Evolutionary conservation across 2,888 invertebrate species (phyloP).

Genomic region (Tenthredo livida): DNA sequence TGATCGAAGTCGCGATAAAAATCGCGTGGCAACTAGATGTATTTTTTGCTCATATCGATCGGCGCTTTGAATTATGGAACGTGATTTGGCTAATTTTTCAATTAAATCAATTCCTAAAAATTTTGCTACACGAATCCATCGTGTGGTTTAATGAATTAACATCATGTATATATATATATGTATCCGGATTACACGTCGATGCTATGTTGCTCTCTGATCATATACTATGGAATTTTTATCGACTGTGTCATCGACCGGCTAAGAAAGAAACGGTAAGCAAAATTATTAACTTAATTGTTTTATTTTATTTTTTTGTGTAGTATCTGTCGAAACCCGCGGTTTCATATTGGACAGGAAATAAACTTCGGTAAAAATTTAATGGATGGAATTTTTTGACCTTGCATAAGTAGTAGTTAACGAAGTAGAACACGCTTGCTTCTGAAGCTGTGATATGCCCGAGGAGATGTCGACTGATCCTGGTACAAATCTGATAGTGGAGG

Average conservation of each 20-base stretch:
- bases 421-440: constrained; percentile 38
- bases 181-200: background rate
- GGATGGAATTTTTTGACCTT: background rate
- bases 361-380: background rate
- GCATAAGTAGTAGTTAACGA: background rate
- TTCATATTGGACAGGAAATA: background rate
- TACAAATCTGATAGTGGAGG: background rate
- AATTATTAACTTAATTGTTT: background rate
- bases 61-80: background rate
- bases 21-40: background rate
- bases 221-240: background rate
- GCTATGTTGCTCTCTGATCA: background rate
- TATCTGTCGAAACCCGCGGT: background rate
- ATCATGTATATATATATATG: background rate
- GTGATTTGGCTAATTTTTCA: background rate
- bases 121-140: background rate
- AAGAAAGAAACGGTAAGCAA: background rate
- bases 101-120: background rate
- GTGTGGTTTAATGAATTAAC: background rate
- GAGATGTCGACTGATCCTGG: background rate
- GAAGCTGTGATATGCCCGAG: constrained; percentile 2
- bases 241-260: background rate
- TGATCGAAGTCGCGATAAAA: background rate
- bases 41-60: background rate
- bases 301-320: background rate